These are phyloP conservation scores for Volucella bombylans DNA, from an alignment of 2,888 invertebrate genomes.

Conservation along the genomic window DNA sequence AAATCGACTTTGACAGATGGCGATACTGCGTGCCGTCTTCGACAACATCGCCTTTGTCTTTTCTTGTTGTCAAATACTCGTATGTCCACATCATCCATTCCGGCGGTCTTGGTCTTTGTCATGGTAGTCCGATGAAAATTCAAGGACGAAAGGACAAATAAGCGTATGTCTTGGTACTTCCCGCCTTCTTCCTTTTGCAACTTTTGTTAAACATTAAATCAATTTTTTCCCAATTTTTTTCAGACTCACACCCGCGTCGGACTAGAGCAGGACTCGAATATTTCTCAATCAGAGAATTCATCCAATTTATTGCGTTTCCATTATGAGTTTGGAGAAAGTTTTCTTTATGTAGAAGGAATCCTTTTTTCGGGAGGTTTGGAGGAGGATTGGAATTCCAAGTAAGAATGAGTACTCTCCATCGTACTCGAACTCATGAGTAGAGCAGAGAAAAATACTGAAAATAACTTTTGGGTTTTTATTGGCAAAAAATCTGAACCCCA, in stretches of 20 bases:
- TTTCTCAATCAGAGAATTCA: slow-evolving; percentile 59
- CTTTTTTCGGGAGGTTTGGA: too few relatives aligned
- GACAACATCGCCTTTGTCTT: slow-evolving; percentile 30
- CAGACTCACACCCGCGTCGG: background rate
- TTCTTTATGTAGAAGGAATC: slow-evolving; percentile 7
- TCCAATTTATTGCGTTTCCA: slow-evolving; percentile 55
- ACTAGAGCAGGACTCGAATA: slow-evolving; percentile 31
- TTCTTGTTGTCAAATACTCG: slow-evolving; percentile 26
- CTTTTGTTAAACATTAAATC: slow-evolving; percentile 45
- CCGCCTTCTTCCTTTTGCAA: background rate
- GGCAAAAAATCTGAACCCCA: slow-evolving; percentile 14
- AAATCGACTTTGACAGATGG: slow-evolving; percentile 64
- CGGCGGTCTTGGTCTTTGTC: background rate
- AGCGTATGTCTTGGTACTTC: background rate
- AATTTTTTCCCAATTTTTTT: slow-evolving; percentile 14
- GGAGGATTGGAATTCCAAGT: background rate
- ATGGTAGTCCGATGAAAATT: slow-evolving; percentile 30
- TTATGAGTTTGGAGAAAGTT: slow-evolving; percentile 45
- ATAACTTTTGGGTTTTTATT: slow-evolving; percentile 51
- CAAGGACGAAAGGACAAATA: slow-evolving; percentile 48
- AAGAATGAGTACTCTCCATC: background rate
- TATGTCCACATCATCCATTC: background rate
- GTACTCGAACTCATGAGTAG: background rate
- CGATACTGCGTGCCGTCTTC: slow-evolving; percentile 48
- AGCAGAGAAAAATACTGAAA: slow-evolving; percentile 38